These are phyloP conservation scores for Diorhabda sublineata DNA, from an alignment of 1,140 invertebrate genomes.

Conservation along the genomic window DNA sequence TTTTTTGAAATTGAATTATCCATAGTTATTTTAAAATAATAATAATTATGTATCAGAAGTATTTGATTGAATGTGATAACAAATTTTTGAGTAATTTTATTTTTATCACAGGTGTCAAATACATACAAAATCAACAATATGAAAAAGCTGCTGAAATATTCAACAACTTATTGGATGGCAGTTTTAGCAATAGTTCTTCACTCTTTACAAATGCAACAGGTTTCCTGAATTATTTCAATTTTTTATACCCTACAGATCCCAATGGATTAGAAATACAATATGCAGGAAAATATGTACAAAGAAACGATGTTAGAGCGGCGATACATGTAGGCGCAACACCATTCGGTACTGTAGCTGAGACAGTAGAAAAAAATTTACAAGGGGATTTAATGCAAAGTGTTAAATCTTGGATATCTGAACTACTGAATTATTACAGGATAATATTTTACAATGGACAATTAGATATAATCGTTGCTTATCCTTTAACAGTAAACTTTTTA, in stretches of 20 bases:
- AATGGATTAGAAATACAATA: conserved; percentile 37
- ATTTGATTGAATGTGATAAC: neutral
- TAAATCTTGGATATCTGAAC: conserved; percentile 66
- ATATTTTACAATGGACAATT: conserved; percentile 79
- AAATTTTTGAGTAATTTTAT: neutral
- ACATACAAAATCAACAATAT: conserved; percentile 61
- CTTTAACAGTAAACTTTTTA: conserved; percentile 69
- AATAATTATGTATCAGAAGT: too few species aligned
- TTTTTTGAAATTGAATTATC: neutral
- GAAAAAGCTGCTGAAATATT: conserved; percentile 60
- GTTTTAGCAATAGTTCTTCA: conserved; percentile 52
- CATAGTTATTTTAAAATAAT: neutral
- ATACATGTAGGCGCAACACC: conserved; percentile 52
- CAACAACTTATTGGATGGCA: conserved; percentile 62
- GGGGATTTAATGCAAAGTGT: conserved; percentile 81
- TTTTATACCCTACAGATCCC: conserved; percentile 52
- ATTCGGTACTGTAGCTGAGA: conserved; percentile 50
- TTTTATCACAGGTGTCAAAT: conserved; percentile 33
- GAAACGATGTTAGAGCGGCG: conserved; percentile 52
- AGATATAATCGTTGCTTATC: conserved; percentile 80
- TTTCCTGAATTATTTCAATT: conserved; percentile 66
- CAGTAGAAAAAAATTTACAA: conserved; percentile 65
- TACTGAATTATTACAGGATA: conserved; percentile 64
- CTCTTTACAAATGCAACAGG: conserved; percentile 66
- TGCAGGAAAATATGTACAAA: conserved; percentile 57